Conservation (phyloP, 2,113 vertebrate species). For the Myrmecophaga tridactyla region DNA sequence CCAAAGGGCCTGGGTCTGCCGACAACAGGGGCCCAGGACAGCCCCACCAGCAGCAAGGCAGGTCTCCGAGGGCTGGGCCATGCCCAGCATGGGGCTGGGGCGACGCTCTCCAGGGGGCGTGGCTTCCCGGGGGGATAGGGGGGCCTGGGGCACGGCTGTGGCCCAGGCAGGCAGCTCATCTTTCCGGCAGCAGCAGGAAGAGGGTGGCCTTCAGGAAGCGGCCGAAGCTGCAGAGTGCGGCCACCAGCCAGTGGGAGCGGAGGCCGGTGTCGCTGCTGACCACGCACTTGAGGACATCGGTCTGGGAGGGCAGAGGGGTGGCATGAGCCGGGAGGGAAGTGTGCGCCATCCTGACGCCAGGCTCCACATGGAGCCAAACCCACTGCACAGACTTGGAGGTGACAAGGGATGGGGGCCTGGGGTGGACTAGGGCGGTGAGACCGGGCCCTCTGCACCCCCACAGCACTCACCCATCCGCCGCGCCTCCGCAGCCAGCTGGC, state of each 20-base stretch:
- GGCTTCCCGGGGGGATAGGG: no score
- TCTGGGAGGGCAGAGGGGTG: conserved; percentile 78
- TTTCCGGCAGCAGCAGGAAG: conserved; percentile 93
- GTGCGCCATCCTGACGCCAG: no score
- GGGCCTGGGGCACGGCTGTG: no score
- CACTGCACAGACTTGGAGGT: no score
- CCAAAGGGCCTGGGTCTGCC: background rate
- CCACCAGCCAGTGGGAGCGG: conserved; percentile 93
- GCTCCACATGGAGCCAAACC: no score
- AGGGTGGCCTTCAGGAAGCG: conserved; percentile 93
- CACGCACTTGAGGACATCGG: conserved; percentile 94
- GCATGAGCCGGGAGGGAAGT: no score
- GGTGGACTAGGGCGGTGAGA: no score
- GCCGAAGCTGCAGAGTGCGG: conserved; percentile 87
- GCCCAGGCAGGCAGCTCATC: conserved; percentile 80
- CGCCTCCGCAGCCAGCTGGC: conserved; percentile 91
- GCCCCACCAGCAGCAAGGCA: background rate
- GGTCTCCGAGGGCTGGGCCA: no score
- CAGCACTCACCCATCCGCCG: conserved; percentile 95
- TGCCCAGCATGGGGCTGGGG: no score
- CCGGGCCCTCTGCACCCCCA: no score
- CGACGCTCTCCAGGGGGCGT: no score
- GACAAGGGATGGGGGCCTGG: no score
- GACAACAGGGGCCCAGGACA: background rate
- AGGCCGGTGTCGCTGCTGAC: conserved; percentile 92